Percentiles rank a stretch among this genome's conserved stretches.
phyloP scores from a whole-genome alignment of 2,113 vertebrate genomes.

The Crotalus helleri region DNA sequence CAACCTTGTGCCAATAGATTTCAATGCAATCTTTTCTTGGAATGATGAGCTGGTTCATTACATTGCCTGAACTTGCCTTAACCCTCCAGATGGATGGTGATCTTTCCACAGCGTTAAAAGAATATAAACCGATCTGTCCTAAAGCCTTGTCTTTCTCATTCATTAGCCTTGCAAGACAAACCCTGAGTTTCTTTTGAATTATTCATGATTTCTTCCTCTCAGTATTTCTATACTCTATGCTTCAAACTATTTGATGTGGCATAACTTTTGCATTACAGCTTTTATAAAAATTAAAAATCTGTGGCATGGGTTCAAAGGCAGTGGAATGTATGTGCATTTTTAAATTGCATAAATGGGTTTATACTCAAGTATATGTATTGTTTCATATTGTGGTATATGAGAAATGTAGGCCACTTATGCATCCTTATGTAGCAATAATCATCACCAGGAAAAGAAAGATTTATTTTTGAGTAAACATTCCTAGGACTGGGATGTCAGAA shows the following conservation, averaged over 20 bases:
- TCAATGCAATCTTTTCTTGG: constrained; percentile 37
- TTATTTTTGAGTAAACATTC: background rate
- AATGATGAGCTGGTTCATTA: constrained; percentile 3
- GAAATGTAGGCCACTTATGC: background rate
- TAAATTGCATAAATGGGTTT: background rate
- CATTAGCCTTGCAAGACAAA: constrained; percentile 73
- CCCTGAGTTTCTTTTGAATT: constrained; percentile 69
- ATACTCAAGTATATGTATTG: background rate
- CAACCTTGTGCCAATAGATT: constrained; percentile 45
- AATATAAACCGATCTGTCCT: constrained; percentile 55
- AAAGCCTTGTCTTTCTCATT: constrained; percentile 66
- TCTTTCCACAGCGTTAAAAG: constrained; percentile 36
- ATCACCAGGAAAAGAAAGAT: too few species aligned
- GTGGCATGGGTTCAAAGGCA: background rate
- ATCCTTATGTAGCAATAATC: background rate
- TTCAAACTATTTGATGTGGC: constrained; percentile 68
- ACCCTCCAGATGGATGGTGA: constrained; percentile 48
- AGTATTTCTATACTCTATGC: constrained; percentile 56
- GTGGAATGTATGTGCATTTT: background rate
- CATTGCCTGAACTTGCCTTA: constrained; percentile 48
- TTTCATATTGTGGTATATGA: background rate
- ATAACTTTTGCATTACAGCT: constrained; percentile 53
- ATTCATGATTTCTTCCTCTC: constrained; percentile 71
- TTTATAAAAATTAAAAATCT: background rate
- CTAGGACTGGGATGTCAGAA: background rate